Conservation (phyloP, 2,113 vertebrate species). For the Lepus europaeus region DNA sequence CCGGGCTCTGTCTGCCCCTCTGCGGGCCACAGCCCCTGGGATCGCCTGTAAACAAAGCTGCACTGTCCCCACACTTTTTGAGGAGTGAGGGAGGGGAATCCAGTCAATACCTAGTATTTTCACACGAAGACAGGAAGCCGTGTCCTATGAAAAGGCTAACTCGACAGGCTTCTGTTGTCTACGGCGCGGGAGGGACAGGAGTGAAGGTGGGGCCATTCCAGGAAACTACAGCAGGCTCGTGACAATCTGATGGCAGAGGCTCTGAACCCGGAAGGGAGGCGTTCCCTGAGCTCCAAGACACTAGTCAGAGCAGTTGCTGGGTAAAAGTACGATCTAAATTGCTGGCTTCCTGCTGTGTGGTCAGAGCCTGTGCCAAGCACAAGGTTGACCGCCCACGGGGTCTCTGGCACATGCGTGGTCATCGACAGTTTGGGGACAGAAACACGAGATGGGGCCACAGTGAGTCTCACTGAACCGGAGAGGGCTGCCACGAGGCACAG, state of each 20-base stretch:
- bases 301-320: neutral
- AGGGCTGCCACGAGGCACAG: neutral
- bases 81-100: no score
- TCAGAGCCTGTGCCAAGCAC: neutral
- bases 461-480: neutral
- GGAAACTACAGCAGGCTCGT: neutral
- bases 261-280: neutral
- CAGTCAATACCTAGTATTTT: neutral
- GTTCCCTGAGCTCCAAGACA: neutral
- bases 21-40: neutral
- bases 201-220: neutral
- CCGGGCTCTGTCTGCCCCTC: neutral
- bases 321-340: neutral
- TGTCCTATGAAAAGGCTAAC: neutral
- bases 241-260: neutral
- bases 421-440: neutral
- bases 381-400: neutral
- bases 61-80: rapidly evolving
- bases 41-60: neutral
- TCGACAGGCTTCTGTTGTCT: neutral
- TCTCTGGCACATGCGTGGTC: neutral
- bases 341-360: neutral
- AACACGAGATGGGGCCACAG: rapidly evolving
- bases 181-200: neutral
- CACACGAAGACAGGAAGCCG: neutral